phyloP scores from a whole-genome alignment of 2,888 invertebrate species.

The Acronicta aceris region DNA sequence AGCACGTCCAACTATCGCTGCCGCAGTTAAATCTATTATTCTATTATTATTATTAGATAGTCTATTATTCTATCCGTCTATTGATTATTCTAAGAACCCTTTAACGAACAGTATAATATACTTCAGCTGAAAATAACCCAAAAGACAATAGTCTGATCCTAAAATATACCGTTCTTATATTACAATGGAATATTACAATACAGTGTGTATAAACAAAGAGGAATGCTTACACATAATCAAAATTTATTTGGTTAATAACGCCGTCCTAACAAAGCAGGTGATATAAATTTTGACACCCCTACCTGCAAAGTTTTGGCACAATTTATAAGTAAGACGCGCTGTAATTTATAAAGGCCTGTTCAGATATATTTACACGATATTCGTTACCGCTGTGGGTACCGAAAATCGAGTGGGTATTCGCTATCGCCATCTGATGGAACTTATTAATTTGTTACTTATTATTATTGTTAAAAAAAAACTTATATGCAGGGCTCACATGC shows the following conservation, averaged over 20 bases:
- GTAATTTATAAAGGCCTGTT: conserved; percentile 31
- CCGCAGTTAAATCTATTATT: too few species aligned
- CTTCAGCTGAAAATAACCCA: background rate
- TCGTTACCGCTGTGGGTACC: too few species aligned
- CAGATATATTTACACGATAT: too few species aligned
- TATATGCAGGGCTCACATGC: too few species aligned
- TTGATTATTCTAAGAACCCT: background rate
- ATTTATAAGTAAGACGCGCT: conserved; percentile 48
- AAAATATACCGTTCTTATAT: conserved; percentile 23
- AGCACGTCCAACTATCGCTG: too few species aligned
- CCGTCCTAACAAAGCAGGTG: conserved; percentile 44
- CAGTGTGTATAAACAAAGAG: conserved; percentile 45
- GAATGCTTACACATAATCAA: conserved; percentile 53
- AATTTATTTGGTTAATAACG: conserved; percentile 63
- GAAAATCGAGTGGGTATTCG: too few species aligned
- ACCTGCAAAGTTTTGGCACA: conserved; percentile 47
- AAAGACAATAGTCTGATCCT: conserved; percentile 23
- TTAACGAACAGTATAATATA: conserved; percentile 4
- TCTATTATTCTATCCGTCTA: too few species aligned
- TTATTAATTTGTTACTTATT: too few species aligned
- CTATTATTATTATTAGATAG: too few species aligned
- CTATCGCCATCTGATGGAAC: too few species aligned
- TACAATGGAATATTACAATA: conserved; percentile 36
- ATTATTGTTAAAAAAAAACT: too few species aligned
- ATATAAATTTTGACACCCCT: conserved; percentile 56